Evolutionary conservation across 37 sponge, comb jelly and placozoan genomes (phyloP).

Genomic region (Ephydatia muelleri): DNA sequence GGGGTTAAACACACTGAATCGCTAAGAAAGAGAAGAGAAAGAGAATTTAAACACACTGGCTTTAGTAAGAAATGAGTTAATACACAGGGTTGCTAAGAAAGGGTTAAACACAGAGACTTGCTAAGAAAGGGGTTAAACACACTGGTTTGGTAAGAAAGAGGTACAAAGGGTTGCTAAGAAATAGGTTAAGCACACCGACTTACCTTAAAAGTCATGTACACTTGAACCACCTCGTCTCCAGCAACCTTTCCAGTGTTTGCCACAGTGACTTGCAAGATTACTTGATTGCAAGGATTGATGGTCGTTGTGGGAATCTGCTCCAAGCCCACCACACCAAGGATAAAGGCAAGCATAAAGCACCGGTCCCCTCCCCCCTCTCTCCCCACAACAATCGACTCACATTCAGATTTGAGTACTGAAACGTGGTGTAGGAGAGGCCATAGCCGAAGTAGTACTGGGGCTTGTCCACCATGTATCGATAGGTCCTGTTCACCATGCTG

Average conservation of each 20-base stretch:
- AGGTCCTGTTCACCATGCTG: constrained; percentile 48
- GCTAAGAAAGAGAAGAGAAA: constrained; percentile 3
- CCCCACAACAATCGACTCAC: neutral
- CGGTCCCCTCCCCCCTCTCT: neutral
- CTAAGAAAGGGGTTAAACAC: too few species aligned
- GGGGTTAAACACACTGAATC: neutral
- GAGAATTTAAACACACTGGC: too few species aligned
- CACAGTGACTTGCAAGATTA: constrained; percentile 26
- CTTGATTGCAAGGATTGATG: constrained; percentile 29
- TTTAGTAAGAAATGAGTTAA: too few species aligned
- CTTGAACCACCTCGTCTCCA: constrained; percentile 37
- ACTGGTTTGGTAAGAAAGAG: too few species aligned
- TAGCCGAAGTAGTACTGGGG: constrained; percentile 55
- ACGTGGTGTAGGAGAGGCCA: constrained; percentile 43
- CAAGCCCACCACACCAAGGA: too few species aligned
- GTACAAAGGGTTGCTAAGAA: too few species aligned
- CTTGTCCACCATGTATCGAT: constrained; percentile 21
- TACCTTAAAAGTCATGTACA: constrained; percentile 25
- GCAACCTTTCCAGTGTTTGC: constrained; percentile 10
- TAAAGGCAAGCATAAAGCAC: neutral
- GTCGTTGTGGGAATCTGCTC: neutral
- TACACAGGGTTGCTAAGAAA: too few species aligned
- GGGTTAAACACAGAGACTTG: too few species aligned
- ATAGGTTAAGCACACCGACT: neutral
- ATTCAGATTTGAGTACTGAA: constrained; percentile 20